Evolutionary conservation across 2,113 vertebrate genomes (phyloP).

Genomic region (Elaphurus davidianus): DNA sequence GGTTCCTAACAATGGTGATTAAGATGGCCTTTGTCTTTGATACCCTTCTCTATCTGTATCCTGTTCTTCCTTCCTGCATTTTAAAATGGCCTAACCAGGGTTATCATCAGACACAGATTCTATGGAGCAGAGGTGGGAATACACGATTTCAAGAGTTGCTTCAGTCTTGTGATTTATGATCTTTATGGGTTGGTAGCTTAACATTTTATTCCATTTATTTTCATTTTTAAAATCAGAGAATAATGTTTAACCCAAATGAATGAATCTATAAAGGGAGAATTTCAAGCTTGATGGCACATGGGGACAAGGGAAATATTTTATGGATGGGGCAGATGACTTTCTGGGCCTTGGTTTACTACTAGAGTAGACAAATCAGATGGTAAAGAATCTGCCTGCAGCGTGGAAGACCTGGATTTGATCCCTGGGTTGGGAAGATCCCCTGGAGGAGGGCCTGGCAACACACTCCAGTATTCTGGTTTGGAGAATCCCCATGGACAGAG

Average conservation of each 20-base stretch:
- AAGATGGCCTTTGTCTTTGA: background rate
- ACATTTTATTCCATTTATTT: slow-evolving; percentile 14
- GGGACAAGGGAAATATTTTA: background rate
- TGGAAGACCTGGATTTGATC: background rate
- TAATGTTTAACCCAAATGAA: slow-evolving; percentile 22
- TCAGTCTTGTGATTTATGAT: background rate
- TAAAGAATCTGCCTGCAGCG: background rate
- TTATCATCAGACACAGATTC: background rate
- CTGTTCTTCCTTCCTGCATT: background rate
- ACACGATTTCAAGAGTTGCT: background rate
- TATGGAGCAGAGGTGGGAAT: background rate
- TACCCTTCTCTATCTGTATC: background rate
- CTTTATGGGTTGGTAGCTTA: background rate
- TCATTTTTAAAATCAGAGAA: slow-evolving; percentile 2
- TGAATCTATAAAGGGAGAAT: slow-evolving; percentile 11
- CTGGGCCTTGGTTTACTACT: background rate
- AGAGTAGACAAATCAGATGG: background rate
- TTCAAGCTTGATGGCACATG: background rate
- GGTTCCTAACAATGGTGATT: background rate
- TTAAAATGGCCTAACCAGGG: background rate
- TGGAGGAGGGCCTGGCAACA: background rate
- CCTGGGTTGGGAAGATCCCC: background rate
- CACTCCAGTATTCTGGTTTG: background rate
- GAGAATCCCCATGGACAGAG: background rate
- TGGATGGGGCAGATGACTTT: background rate